Conservation (phyloP, 2,797 vertebrate species). For the Typhlichthys subterraneus region DNA sequence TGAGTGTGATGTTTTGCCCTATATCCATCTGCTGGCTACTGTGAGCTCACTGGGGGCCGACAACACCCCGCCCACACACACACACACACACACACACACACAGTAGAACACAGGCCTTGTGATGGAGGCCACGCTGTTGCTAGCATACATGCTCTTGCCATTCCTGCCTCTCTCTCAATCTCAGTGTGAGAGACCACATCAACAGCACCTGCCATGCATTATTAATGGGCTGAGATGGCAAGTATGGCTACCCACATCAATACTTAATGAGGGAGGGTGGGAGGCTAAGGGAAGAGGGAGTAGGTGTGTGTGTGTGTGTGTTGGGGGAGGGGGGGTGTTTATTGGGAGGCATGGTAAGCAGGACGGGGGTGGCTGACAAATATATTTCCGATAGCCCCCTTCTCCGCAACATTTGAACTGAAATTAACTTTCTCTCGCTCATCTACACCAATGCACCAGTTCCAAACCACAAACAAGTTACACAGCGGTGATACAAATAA, state of each 20-base stretch:
- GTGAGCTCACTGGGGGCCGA: slow-evolving; percentile 36
- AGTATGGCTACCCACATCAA: slow-evolving; percentile 99
- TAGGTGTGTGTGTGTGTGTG: not conserved
- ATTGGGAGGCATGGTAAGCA: slow-evolving; percentile 58
- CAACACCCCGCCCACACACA: slow-evolving; percentile 21
- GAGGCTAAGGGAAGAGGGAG: slow-evolving; percentile 48
- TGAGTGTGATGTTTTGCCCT: slow-evolving; percentile 69
- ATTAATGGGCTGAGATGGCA: slow-evolving; percentile 98
- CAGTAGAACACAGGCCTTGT: slow-evolving; percentile 32
- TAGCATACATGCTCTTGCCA: slow-evolving; percentile 68
- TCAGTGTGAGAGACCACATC: slow-evolving; percentile 98
- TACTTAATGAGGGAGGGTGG: slow-evolving; percentile 89
- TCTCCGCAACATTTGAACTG: slow-evolving; percentile 53
- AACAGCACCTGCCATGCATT: slow-evolving; percentile 97
- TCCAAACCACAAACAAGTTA: slow-evolving; percentile 50
- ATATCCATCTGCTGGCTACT: slow-evolving; percentile 67
- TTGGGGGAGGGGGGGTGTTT: slow-evolving; percentile 16
- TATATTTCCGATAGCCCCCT: slow-evolving; percentile 67
- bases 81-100: slow-evolving; percentile 1
- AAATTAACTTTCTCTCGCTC: slow-evolving; percentile 39
- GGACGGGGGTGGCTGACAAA: slow-evolving; percentile 63
- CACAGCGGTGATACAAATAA: slow-evolving; percentile 64
- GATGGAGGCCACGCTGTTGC: slow-evolving; percentile 62
- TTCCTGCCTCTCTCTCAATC: slow-evolving; percentile 82
- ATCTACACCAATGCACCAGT: slow-evolving; percentile 24